Conservation (phyloP, 2,113 vertebrate species). For the human region GRCh38 chr6:141055501-141056000, state of each 20-base stretch:
- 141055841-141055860: background rate
- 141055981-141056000: too few relatives aligned
- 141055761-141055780: background rate
- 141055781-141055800: background rate
- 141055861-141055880: background rate
- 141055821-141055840: background rate
- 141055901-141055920: too few relatives aligned
- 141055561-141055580: background rate
- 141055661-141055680: background rate
- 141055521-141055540: background rate
- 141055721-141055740: background rate
- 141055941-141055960: too few relatives aligned
- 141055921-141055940: too few relatives aligned
- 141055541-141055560: background rate
- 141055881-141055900: background rate
- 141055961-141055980: too few relatives aligned
- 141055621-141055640: background rate
- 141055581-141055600: background rate
- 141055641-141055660: background rate
- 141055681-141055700: background rate
- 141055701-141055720: background rate
- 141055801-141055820: background rate
- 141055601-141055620: background rate
- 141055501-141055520: background rate
- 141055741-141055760: background rate